Evolutionary conservation across 1,140 invertebrate genomes (phyloP).

Genomic region (Zeugodacus cucurbitae): DNA sequence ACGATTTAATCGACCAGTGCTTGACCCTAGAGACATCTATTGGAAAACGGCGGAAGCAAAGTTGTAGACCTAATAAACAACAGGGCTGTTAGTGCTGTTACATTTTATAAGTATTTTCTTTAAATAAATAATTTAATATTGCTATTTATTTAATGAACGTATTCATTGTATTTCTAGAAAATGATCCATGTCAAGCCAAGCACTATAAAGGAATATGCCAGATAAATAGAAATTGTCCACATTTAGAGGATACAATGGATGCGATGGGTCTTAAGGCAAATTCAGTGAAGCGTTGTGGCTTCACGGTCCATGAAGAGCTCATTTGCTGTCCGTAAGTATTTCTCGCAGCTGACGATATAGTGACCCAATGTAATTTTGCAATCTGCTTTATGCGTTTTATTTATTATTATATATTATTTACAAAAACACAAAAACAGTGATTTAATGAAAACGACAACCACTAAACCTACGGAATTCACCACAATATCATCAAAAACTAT

Average conservation of each 20-base stretch:
- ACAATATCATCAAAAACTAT: background rate
- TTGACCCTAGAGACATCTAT: too few relatives aligned
- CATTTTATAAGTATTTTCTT: too few relatives aligned
- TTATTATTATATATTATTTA: too few relatives aligned
- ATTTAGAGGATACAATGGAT: background rate
- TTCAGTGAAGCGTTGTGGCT: conserved; percentile 52
- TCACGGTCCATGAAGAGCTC: conserved; percentile 49
- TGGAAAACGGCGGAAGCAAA: too few relatives aligned
- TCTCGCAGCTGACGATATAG: too few relatives aligned
- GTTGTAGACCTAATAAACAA: too few relatives aligned
- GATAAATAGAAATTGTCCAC: background rate
- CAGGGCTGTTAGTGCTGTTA: too few relatives aligned
- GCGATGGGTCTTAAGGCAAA: background rate
- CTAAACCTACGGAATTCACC: background rate
- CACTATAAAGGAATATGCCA: background rate
- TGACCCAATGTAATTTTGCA: too few relatives aligned
- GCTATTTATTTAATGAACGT: too few relatives aligned
- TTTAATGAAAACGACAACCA: background rate
- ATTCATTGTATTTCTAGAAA: too few relatives aligned
- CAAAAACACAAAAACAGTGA: background rate
- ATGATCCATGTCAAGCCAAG: background rate
- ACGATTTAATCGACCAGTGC: too few relatives aligned
- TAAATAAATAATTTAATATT: too few relatives aligned
- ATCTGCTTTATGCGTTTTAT: background rate
- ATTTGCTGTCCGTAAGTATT: conserved; percentile 52